Conservation (phyloP, 2,888 invertebrate species). For the Spodoptera exigua region DNA sequence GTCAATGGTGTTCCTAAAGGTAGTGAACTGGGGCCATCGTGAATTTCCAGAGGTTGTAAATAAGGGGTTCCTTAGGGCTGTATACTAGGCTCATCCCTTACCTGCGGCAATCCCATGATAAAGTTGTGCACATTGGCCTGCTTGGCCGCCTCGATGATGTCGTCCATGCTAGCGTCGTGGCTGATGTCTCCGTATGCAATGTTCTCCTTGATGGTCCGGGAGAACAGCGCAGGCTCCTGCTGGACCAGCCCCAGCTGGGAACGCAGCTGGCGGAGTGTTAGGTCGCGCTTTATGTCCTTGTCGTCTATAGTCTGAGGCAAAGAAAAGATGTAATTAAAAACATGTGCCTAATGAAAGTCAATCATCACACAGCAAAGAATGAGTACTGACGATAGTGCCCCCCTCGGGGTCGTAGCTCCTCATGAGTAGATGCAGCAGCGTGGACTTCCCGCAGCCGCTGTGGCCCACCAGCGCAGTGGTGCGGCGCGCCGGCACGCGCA, state of each 20-base stretch:
- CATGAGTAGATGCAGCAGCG: constrained; percentile 93
- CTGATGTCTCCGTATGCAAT: constrained; percentile 95
- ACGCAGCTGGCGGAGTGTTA: constrained; percentile 91
- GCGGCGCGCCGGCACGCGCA: constrained; percentile 90
- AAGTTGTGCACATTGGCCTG: constrained; percentile 94
- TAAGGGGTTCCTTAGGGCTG: not conserved
- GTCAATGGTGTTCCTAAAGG: too few relatives aligned
- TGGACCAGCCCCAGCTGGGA: constrained; percentile 93
- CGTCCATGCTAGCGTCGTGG: constrained; percentile 90
- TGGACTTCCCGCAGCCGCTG: constrained; percentile 95
- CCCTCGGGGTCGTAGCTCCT: constrained; percentile 93
- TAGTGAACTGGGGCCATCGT: too few relatives aligned
- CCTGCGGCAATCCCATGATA: constrained; percentile 91
- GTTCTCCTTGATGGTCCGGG: constrained; percentile 94
- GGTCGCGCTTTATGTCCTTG: constrained; percentile 86
- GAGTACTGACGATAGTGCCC: constrained; percentile 83
- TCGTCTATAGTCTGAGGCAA: constrained; percentile 82
- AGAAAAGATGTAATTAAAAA: not conserved
- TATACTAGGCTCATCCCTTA: constrained; percentile 67
- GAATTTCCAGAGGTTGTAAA: not conserved
- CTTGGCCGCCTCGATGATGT: constrained; percentile 92
- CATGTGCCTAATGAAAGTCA: too few relatives aligned
- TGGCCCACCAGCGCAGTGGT: constrained; percentile 93
- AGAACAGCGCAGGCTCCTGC: constrained; percentile 96
- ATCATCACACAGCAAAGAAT: too few relatives aligned